Percentiles rank a stretch among this genome's conserved stretches.
Evolutionary conservation across 2,888 invertebrate genomes (phyloP).

Genomic region (Bugulina stolonifera): DNA sequence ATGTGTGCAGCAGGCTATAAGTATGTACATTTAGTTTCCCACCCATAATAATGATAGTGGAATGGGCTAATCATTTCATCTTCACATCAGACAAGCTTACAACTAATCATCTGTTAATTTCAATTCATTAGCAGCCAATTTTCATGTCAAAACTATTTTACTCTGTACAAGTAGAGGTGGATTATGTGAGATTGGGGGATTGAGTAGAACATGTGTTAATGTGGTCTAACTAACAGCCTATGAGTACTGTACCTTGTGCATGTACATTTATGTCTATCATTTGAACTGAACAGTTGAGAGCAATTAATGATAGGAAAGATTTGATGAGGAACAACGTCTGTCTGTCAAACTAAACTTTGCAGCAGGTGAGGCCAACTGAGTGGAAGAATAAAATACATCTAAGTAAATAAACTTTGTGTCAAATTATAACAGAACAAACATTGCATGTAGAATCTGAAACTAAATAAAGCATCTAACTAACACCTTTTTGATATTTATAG

Average conservation of each 20-base stretch:
- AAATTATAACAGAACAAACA: background rate
- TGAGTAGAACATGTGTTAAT: background rate
- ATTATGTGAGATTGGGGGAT: background rate
- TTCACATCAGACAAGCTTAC: constrained; percentile 8
- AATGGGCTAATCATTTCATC: too few relatives aligned
- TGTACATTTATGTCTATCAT: background rate
- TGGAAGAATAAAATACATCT: background rate
- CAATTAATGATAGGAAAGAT: too few relatives aligned
- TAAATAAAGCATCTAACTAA: background rate
- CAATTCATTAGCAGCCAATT: constrained; percentile 25
- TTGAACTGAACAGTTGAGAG: background rate
- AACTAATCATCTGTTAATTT: background rate
- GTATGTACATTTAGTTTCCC: too few relatives aligned
- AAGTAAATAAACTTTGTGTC: background rate
- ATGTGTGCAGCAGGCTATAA: too few relatives aligned
- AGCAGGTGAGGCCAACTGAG: background rate
- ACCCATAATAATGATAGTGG: too few relatives aligned
- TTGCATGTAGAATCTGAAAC: background rate
- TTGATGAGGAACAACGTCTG: background rate
- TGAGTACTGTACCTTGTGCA: background rate
- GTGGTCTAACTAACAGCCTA: background rate
- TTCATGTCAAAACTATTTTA: background rate
- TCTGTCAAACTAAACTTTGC: background rate
- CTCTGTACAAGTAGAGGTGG: background rate
- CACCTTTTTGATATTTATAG: background rate